Percentiles rank a stretch among this genome's conserved stretches.
phyloP scores from a whole-genome alignment of 2,113 vertebrate genomes.

The Heloderma charlesbogerti region DNA sequence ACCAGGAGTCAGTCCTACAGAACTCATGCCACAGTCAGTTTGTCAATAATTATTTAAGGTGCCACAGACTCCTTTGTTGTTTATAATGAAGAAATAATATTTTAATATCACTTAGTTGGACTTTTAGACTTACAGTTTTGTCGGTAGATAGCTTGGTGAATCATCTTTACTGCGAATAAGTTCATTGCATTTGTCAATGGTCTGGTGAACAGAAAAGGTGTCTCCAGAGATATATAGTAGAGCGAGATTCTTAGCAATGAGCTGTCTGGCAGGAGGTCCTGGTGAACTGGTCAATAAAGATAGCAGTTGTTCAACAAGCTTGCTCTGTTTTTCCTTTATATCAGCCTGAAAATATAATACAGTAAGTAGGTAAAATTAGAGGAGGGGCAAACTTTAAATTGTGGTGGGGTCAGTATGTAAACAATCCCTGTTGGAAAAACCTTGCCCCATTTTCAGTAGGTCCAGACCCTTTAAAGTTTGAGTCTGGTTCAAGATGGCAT shows the following conservation, averaged over 20 bases:
- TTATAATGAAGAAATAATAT: background rate
- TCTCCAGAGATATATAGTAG: constrained; percentile 89
- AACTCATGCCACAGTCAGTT: background rate
- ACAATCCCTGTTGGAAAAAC: background rate
- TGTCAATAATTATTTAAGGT: background rate
- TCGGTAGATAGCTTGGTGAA: constrained; percentile 93
- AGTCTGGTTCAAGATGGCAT: background rate
- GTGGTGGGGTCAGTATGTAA: background rate
- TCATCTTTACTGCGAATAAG: constrained; percentile 95
- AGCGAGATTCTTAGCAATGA: constrained; percentile 89
- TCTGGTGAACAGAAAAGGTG: constrained; percentile 84
- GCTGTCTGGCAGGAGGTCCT: constrained; percentile 89
- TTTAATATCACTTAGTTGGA: background rate
- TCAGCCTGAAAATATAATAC: constrained; percentile 79
- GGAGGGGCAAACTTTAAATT: background rate
- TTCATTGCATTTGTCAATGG: constrained; percentile 93
- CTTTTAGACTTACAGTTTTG: constrained; percentile 87
- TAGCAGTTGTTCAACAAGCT: constrained; percentile 87
- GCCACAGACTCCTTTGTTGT: background rate
- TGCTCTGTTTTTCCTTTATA: constrained; percentile 89
- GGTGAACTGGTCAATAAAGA: constrained; percentile 86
- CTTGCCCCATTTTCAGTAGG: background rate
- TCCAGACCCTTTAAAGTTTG: background rate
- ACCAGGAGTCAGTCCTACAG: background rate
- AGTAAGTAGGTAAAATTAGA: constrained; percentile 30